A percentile compares a stretch with the other conserved stretches of the same genome.
Conservation (phyloP, 2,888 invertebrate genomes). For the Drosophila neotestacea region DNA sequence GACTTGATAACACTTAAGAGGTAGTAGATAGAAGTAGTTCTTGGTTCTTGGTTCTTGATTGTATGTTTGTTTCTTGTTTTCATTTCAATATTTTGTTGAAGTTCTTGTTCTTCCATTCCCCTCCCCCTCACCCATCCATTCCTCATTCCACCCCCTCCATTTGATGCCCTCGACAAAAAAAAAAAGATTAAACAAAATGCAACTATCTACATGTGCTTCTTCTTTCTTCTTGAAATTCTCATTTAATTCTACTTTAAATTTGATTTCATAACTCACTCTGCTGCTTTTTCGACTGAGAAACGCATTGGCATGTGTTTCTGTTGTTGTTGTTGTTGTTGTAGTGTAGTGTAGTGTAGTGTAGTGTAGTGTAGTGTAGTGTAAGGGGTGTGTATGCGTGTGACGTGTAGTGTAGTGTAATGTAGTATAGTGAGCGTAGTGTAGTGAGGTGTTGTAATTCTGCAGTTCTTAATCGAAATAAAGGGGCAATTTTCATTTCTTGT, state of each 20-base stretch:
- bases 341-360: slow-evolving; percentile 7
- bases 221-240: slow-evolving; percentile 5
- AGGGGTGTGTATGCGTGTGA: not conserved
- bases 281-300: slow-evolving; percentile 37
- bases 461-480: slow-evolving; percentile 1
- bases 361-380: slow-evolving; percentile 9
- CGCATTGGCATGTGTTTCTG: slow-evolving; percentile 24
- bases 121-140: not conserved
- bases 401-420: not conserved
- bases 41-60: slow-evolving; percentile 11
- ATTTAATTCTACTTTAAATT: not conserved
- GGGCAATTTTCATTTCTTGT: not conserved
- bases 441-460: not conserved
- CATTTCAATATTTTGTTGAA: not conserved
- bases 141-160: not conserved
- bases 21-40: slow-evolving; percentile 38
- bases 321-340: no score
- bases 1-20: slow-evolving; percentile 66
- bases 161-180: not conserved
- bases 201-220: slow-evolving; percentile 38
- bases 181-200: slow-evolving; percentile 38
- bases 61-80: slow-evolving; percentile 6
- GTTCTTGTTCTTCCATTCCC: slow-evolving; percentile 5
- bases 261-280: slow-evolving; percentile 30
- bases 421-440: slow-evolving; percentile 3